phyloP scores from a whole-genome alignment of 2,113 vertebrate species.

The Chloropsis hardwickii region DNA sequence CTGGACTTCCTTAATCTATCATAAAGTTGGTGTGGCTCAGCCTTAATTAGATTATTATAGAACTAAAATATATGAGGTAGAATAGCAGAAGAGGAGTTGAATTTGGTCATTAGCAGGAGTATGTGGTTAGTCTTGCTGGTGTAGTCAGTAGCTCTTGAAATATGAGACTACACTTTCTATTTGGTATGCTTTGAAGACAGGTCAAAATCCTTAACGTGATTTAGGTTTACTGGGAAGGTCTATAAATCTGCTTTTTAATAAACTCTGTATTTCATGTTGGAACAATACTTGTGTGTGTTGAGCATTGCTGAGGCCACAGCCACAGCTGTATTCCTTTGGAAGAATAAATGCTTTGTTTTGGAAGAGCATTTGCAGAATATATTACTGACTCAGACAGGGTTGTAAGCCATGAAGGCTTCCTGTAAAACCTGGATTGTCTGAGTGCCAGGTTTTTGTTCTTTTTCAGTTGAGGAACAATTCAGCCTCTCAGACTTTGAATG shows the following conservation, averaged over 20 bases:
- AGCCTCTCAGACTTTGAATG: not conserved
- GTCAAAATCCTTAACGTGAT: not conserved
- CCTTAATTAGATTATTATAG: slow-evolving; percentile 10
- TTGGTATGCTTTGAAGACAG: not conserved
- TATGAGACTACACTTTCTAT: not conserved
- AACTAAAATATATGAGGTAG: not conserved
- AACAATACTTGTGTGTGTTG: not conserved
- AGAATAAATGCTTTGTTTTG: not conserved
- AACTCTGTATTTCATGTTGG: not conserved
- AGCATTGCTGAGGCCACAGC: not conserved
- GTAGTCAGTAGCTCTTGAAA: not conserved
- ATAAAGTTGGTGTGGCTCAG: not conserved
- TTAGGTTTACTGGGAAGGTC: not conserved
- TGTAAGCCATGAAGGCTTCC: not conserved
- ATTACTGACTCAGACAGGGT: not conserved
- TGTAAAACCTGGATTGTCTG: not conserved
- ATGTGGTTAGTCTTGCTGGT: not conserved
- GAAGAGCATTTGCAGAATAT: not conserved
- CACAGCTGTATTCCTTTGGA: not conserved
- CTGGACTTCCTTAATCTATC: not conserved
- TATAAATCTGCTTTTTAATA: slow-evolving; percentile 6
- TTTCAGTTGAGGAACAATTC: not conserved
- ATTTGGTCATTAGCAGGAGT: not conserved
- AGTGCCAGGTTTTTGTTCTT: not conserved
- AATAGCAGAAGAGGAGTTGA: not conserved